phyloP scores from a whole-genome alignment of 2,797 vertebrate species.

The Gymnopithys bicolor region DNA sequence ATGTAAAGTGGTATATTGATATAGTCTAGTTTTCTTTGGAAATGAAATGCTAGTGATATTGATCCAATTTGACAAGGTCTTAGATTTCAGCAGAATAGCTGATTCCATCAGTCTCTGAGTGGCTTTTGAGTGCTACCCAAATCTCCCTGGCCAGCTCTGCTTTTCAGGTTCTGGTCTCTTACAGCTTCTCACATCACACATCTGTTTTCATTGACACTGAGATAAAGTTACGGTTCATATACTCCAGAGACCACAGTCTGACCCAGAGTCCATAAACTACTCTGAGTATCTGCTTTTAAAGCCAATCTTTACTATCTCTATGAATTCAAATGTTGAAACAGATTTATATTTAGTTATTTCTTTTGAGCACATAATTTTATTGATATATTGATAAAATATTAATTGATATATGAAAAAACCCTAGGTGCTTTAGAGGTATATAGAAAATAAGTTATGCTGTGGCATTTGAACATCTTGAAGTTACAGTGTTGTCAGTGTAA shows the following conservation, averaged over 20 bases:
- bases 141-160: not conserved
- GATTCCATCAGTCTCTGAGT: not conserved
- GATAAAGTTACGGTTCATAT: not conserved
- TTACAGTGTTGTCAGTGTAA: not conserved
- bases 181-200: not conserved
- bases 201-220: not conserved
- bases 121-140: not conserved
- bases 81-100: not conserved
- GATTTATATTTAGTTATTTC: not conserved
- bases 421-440: not conserved
- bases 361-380: not conserved
- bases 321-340: not conserved
- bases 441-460: not conserved
- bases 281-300: not conserved
- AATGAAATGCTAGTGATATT: not conserved
- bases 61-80: not conserved
- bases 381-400: not conserved
- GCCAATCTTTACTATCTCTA: not conserved
- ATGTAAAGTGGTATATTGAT: not conserved
- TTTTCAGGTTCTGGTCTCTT: not conserved
- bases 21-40: not conserved
- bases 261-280: not conserved
- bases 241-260: not conserved
- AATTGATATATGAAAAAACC: not conserved
- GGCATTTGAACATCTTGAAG: not conserved